Evolutionary conservation across 2,797 vertebrate species (phyloP), one percentile per base, ranked within the genome.

Genomic region (Eulemur mongoz): DNA sequence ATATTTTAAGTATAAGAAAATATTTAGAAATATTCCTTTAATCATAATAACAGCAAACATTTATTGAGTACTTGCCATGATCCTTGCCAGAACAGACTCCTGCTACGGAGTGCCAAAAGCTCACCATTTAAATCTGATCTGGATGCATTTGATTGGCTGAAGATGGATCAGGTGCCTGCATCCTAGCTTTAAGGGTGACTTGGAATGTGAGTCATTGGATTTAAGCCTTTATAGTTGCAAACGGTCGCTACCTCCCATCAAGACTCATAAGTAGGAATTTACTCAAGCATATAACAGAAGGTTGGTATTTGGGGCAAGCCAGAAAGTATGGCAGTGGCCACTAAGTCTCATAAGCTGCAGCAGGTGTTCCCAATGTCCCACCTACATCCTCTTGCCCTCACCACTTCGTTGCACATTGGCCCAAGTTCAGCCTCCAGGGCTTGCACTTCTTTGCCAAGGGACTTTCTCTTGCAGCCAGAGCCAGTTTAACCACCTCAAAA

Each of bases 1-100:
- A 25, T 79, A 61, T 65, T 93, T 91, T 70, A 76, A 85, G n/a
- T 67, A n/a, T 43, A 78, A 80, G 59, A 85, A 94, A 81, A 78
- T 84, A 84, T 32, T 63, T 92, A n/a, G 13, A 86, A 85, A 35
- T 54, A 54, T 59, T 67, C 43, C 25, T 83, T 87, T n/a, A 40
- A 69, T 70, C 45, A 52, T 73, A 50, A 40, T 38, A 59, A 65
- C 4, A 69, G 69, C 18, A 25, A 50, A 82, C n/a, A 27, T 91
- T 87, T 78, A 18, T 82, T 48, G 32, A 84, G 27, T 23, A 38
- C 3, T 35, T 72, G 20, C 40, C 61, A 12, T 67, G 40, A 67
- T 27, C 54, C 14, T 72, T 48, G 52, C 35, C 13, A n/a, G 67
- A 82, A 72, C 2, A 38, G 52, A 40, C 14, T 76, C 35, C 45